Evolutionary conservation across 2,113 vertebrate species (phyloP), one percentile per base, ranked within the genome.

Genomic region (Platycercus adscitus): DNA sequence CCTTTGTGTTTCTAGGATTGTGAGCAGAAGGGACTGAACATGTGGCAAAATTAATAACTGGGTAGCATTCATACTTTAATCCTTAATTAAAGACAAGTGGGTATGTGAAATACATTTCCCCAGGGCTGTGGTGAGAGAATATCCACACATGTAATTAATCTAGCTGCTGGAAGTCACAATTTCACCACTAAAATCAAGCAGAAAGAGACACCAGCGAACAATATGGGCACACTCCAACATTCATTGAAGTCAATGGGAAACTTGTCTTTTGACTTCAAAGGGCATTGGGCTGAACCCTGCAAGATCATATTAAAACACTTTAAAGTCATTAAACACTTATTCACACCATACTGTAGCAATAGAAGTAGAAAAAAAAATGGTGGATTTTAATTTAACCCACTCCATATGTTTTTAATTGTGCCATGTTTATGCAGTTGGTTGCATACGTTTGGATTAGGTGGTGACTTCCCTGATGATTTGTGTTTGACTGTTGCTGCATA

Each of bases 11-110:
- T 79, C 41, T 63, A 84, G 39, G 33, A 44, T 24, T 88, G 53
- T 58, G 64, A 93, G 56, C 66, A 92, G 64, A 93, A 96, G 78
- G 63, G 41, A 58, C 33, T 64, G 88, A 94, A 80, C 60, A 71
- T 81, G 88, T 91, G 78, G 89, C 43, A 78, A 66, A 94, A 96
- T 86, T 77, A 94, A 46, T 92, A 91, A 47, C 26, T 44, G 64
- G 64, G 35, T 86, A 95, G 33, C 23, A 65, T 95, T 86, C 72
- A 37, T 69, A 49, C 58, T 93, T 84, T 88, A 81, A 91, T 89
- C 53, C 64, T 86, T 96, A 92, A 90, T 95, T 96, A 95, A 95
- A 86, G 88, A 88, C 88, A 92, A 95, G 73, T 65, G 53, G 20
- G 47, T 92, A 58, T 82, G 39, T 94, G 84, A 93, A 92, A 96